phyloP scores from a whole-genome alignment of 2,113 vertebrate species.

The Murina feae region DNA sequence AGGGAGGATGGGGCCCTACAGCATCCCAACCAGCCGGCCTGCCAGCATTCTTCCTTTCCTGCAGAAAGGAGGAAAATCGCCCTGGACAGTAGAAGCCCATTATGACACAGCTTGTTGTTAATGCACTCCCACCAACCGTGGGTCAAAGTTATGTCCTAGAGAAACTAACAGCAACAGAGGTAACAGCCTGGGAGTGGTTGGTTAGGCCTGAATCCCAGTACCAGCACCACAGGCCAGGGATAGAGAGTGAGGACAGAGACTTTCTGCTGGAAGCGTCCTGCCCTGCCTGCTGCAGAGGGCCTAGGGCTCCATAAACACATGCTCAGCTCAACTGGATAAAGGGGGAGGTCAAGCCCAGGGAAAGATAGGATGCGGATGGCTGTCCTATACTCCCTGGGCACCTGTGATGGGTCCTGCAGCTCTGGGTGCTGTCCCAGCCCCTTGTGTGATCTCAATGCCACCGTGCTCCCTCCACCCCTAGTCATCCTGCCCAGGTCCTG shows the following conservation, averaged over 20 bases:
- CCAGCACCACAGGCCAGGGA: neutral
- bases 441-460: neutral
- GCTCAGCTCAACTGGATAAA: neutral
- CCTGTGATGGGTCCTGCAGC: neutral
- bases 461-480: neutral
- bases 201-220: neutral
- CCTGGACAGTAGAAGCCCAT: neutral
- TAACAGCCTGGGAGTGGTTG: neutral
- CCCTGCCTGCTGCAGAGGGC: neutral
- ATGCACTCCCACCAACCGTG: neutral
- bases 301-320: neutral
- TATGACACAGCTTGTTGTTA: conserved; percentile 20
- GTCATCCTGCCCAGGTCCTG: neutral
- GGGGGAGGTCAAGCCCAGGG: neutral
- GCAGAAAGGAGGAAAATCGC: conserved; percentile 39
- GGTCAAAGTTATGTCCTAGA: conserved; percentile 5
- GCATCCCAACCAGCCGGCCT: neutral
- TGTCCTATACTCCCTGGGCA: neutral
- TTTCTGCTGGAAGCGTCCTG: neutral
- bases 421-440: neutral
- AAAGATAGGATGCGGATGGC: neutral
- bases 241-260: neutral
- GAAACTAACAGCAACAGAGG: neutral
- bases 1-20: neutral
- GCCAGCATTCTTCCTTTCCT: neutral